Evolutionary conservation across 2,113 vertebrate genomes (phyloP), one percentile per base, ranked within the genome.

Genomic region (Cynoglossus semilaevis): DNA sequence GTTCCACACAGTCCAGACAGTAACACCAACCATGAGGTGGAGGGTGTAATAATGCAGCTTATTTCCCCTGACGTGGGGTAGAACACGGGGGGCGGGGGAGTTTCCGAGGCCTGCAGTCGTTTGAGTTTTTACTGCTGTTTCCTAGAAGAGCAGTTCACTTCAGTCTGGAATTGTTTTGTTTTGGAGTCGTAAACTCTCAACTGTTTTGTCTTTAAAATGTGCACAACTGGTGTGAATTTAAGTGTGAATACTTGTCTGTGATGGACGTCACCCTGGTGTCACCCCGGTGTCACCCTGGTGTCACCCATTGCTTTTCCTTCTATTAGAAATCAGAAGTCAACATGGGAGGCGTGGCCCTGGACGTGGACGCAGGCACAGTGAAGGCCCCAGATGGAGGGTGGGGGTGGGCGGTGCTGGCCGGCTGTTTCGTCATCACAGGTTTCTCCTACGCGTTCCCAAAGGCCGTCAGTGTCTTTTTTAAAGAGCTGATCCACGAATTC

Each of bases 391-490:
- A 98, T 0, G 96, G 96, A 4, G 96, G 94, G 51, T 99, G 96
- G 96, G 95, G 94, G 58, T 98, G 96, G 96, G 94, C 94, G 0
- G 88, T 99, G 61, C 92, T 99, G 38, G 88, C 92, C 0, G 94
- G 95, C 54, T 92, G 95, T 63, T 98, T 99, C 2, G 82, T 96
- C 87, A 96, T 98, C 89, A 98, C 96, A 0, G 96, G 96, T 55
- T 98, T 98, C 88, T 98, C 96, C 58, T 98, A 99, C 1, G 96
- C 96, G 70, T 98, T 99, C 70, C 96, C 96, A 9, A 99, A 99
- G 84, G 96, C 95, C 0, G 90, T 97, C 63, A 98, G 96, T 0
- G 96, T 98, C 1, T 98, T 97, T 82, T 99, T 98, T 81, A 98
- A 97, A 86, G 95, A 97, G 78, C 93, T 99, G 42, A 98, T 95